Percentiles rank a stretch among this genome's conserved stretches.
These are phyloP conservation scores for Drosophila truncata DNA, from an alignment of 1,140 invertebrate species.

Conservation along the genomic window DNA sequence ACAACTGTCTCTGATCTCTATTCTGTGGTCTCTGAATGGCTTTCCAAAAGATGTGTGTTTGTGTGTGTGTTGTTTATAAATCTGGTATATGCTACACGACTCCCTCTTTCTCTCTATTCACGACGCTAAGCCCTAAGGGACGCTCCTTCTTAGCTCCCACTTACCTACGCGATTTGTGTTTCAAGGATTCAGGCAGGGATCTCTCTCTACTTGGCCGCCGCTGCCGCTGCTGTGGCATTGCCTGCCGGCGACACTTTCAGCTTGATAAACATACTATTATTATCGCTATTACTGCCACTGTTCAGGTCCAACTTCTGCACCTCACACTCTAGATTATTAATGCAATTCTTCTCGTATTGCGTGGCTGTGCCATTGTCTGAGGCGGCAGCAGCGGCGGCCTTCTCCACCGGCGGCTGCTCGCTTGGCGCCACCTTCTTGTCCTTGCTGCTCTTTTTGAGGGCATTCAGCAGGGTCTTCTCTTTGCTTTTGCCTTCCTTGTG, in stretches of 20 bases:
- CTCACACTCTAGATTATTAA: conserved; percentile 80
- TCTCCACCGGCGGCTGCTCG: conserved; percentile 59
- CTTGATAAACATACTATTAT: conserved; percentile 78
- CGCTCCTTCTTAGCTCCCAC: conserved; percentile 37
- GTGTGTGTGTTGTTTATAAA: conserved; percentile 45
- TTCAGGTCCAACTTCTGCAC: conserved; percentile 82
- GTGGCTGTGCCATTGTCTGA: conserved; percentile 62
- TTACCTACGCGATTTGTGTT: conserved; percentile 60
- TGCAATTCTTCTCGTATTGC: conserved; percentile 82
- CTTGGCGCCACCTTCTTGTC: conserved; percentile 80
- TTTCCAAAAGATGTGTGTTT: conserved; percentile 41
- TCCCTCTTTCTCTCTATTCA: conserved; percentile 26
- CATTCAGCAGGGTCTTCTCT: conserved; percentile 82
- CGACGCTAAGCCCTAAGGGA: conserved; percentile 57
- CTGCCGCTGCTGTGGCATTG: conserved; percentile 63
- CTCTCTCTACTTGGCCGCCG: conserved; percentile 69
- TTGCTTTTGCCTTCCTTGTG: conserved; percentile 81
- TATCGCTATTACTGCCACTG: conserved; percentile 66
- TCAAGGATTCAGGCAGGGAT: conserved; percentile 24
- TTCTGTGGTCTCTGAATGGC: conserved; percentile 23
- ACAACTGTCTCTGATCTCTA: conserved; percentile 39
- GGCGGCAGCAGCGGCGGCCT: conserved; percentile 20
- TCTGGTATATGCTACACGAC: conserved; percentile 73
- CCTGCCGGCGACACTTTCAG: conserved; percentile 68
- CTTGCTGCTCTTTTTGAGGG: conserved; percentile 81